Conservation (phyloP, 2,888 invertebrate species). For the Drosophila recens region DNA sequence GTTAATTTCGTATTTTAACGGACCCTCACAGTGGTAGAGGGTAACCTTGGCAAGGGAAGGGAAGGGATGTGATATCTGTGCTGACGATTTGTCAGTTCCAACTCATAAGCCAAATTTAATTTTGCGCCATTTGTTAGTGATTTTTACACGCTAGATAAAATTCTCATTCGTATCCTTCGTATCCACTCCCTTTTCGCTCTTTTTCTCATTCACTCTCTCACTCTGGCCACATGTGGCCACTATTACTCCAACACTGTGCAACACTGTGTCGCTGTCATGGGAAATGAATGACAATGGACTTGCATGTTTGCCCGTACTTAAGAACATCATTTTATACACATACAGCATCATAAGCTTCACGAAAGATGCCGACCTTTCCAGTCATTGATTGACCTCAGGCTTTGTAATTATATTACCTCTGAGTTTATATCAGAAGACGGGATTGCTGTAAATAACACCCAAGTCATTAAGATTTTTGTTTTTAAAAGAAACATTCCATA, state of each 20-base stretch:
- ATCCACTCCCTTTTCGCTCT: background rate
- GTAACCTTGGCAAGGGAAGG: too few species aligned
- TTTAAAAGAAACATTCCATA: background rate
- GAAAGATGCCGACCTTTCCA: slow-evolving; percentile 12
- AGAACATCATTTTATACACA: slow-evolving; percentile 25
- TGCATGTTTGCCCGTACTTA: slow-evolving; percentile 24
- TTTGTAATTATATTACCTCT: background rate
- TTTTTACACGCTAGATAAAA: slow-evolving; percentile 82
- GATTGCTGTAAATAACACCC: background rate
- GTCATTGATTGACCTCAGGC: slow-evolving; percentile 9
- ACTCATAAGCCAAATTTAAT: slow-evolving; percentile 84
- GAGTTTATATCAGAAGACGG: background rate
- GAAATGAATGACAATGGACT: slow-evolving; percentile 35
- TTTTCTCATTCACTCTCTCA: background rate
- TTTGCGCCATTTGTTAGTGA: slow-evolving; percentile 82
- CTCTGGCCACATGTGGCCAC: slow-evolving; percentile 39
- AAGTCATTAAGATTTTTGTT: background rate
- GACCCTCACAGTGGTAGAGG: background rate
- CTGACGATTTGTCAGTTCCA: slow-evolving; percentile 81
- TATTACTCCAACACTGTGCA: slow-evolving; percentile 13
- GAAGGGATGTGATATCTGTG: slow-evolving; percentile 15
- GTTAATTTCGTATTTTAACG: slow-evolving; percentile 69
- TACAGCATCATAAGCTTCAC: background rate
- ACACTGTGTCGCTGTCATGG: slow-evolving; percentile 22
- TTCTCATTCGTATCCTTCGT: slow-evolving; percentile 45